Conservation (phyloP, 2,113 vertebrate genomes). For the Podarcis muralis region DNA sequence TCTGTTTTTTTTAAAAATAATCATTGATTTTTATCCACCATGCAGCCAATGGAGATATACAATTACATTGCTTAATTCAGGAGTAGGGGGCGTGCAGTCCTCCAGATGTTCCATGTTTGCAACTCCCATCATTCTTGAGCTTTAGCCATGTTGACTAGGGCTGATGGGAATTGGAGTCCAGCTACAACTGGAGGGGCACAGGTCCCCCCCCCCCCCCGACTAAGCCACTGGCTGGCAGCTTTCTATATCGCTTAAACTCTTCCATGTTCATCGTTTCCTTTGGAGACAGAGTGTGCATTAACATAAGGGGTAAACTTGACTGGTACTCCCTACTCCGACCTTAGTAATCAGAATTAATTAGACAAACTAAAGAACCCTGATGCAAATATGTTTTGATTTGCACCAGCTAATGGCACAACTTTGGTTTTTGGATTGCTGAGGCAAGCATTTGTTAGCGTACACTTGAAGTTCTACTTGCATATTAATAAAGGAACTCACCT, state of each 20-base stretch:
- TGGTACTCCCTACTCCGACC: not conserved
- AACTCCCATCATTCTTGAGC: not conserved
- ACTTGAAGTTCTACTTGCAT: not conserved
- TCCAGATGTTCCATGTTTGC: no score
- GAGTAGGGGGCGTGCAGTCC: no score
- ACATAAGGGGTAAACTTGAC: not conserved
- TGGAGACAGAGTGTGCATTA: not conserved
- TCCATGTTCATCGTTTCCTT: not conserved
- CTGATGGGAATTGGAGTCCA: not conserved
- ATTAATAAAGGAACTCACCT: not conserved
- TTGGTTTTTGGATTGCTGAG: not conserved
- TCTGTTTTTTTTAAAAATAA: no score
- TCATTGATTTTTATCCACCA: no score
- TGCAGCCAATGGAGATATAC: no score
- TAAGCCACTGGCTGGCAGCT: not conserved
- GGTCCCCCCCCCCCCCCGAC: not conserved
- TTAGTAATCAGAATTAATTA: conserved; percentile 14
- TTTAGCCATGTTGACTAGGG: not conserved
- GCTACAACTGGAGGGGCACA: not conserved
- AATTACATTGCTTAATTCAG: no score
- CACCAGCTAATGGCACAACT: not conserved
- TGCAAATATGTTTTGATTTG: not conserved
- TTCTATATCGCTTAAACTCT: not conserved
- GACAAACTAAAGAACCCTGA: not conserved
- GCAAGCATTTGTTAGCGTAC: not conserved